Percentiles rank a stretch among this genome's conserved stretches.
Evolutionary conservation across 2,888 invertebrate genomes (phyloP).

Genomic region (Tinea trinotella): DNA sequence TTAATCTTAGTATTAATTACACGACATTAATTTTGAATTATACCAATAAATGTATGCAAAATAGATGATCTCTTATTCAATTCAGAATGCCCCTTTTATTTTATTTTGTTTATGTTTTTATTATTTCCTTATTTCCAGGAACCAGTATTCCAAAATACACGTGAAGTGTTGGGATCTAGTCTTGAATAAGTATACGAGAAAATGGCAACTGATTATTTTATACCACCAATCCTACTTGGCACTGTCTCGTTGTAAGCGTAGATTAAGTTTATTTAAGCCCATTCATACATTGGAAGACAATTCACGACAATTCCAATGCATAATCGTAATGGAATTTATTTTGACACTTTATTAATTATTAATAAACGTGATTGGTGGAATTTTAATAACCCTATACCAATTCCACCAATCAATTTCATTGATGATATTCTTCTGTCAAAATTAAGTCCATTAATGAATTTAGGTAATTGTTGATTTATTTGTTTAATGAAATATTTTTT

Average conservation of each 20-base stretch:
- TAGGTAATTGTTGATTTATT: too few species aligned
- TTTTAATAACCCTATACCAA: too few species aligned
- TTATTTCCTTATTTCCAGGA: constrained; percentile 61
- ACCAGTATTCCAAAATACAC: constrained; percentile 71
- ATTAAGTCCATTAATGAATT: too few species aligned
- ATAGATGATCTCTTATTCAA: constrained; percentile 45
- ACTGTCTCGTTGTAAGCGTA: constrained; percentile 53
- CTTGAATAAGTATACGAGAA: constrained; percentile 61
- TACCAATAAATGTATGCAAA: constrained; percentile 59
- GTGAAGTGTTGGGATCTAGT: constrained; percentile 63
- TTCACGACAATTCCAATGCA: too few species aligned
- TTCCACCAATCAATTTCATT: too few species aligned
- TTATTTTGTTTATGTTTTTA: constrained; percentile 21
- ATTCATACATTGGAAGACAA: too few species aligned
- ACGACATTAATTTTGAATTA: constrained; percentile 54
- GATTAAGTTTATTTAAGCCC: constrained; percentile 38
- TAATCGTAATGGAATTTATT: too few species aligned
- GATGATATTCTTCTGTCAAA: too few species aligned
- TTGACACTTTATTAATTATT: too few species aligned
- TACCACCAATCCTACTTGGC: constrained; percentile 41
- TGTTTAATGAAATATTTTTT: too few species aligned
- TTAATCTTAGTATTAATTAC: constrained; percentile 56
- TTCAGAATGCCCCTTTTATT: constrained; percentile 22
- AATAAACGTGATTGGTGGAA: too few species aligned
- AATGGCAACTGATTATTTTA: constrained; percentile 54